Conservation (phyloP, 2,797 vertebrate genomes). For the Merluccius polli region DNA sequence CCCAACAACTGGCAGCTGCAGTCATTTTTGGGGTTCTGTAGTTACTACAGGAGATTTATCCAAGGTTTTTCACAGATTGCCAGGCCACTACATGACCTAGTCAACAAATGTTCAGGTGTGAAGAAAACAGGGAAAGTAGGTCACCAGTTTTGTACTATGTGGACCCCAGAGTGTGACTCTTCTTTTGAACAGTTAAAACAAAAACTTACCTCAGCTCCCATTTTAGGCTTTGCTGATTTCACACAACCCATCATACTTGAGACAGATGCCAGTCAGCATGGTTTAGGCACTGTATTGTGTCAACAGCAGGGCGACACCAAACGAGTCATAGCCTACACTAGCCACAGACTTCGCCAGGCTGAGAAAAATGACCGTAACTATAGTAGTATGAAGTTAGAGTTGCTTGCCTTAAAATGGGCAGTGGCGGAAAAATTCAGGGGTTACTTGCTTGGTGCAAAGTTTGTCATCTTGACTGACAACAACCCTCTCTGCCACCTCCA, state of each 20-base stretch:
- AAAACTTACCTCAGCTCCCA: not conserved
- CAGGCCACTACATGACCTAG: not conserved
- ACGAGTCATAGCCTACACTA: not conserved
- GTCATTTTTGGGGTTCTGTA: not conserved
- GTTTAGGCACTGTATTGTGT: not conserved
- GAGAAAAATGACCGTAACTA: slow-evolving; percentile 1
- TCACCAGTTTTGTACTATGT: not conserved
- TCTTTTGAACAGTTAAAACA: not conserved
- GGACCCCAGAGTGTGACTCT: not conserved
- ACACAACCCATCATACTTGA: not conserved
- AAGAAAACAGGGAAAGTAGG: not conserved
- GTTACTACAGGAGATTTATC: slow-evolving; percentile 3
- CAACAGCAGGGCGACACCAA: not conserved
- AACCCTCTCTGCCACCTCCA: not conserved
- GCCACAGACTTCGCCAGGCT: not conserved
- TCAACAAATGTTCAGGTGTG: not conserved
- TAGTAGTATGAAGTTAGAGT: not conserved
- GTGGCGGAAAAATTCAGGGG: not conserved
- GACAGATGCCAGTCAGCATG: not conserved
- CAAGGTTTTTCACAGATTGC: not conserved
- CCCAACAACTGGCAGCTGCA: not conserved
- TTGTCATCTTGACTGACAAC: not conserved
- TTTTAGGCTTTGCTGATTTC: not conserved
- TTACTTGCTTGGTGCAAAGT: not conserved
- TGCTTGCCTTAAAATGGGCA: no score